Evolutionary conservation across 2,797 vertebrate genomes (phyloP).

Genomic region (Sebastes steindachneri): DNA sequence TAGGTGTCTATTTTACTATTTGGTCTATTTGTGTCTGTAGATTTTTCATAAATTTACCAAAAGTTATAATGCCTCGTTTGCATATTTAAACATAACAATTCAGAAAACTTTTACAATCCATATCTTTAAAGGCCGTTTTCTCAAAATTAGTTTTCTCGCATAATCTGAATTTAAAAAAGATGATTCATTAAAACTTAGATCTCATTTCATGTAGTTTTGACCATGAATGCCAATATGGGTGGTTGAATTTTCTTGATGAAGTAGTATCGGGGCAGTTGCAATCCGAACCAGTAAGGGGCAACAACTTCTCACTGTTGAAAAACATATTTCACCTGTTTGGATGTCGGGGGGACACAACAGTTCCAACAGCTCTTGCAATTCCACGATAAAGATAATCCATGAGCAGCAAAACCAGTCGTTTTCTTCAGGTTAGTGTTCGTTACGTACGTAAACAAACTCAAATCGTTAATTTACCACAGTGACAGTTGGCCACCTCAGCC

Average conservation of each 20-base stretch:
- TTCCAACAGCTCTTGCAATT: neutral
- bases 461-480: neutral
- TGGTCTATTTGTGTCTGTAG: no score
- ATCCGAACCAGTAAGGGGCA: neutral
- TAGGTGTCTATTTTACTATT: no score
- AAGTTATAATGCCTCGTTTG: no score
- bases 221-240: neutral
- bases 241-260: neutral
- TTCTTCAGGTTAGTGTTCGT: neutral
- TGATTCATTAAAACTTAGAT: neutral
- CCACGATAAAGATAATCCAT: neutral
- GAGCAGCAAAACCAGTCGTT: neutral
- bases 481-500: neutral
- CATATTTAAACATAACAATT: no score
- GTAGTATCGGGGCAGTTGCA: neutral
- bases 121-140: no score
- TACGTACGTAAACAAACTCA: neutral
- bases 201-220: neutral
- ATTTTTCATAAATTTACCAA: no score
- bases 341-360: neutral
- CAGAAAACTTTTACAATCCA: no score
- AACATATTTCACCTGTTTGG: neutral
- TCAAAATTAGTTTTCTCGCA: no score
- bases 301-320: neutral
- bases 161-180: neutral